Conservation (phyloP, 92 coral and sea anemone genomes). For the Diadumene lineata region DNA sequence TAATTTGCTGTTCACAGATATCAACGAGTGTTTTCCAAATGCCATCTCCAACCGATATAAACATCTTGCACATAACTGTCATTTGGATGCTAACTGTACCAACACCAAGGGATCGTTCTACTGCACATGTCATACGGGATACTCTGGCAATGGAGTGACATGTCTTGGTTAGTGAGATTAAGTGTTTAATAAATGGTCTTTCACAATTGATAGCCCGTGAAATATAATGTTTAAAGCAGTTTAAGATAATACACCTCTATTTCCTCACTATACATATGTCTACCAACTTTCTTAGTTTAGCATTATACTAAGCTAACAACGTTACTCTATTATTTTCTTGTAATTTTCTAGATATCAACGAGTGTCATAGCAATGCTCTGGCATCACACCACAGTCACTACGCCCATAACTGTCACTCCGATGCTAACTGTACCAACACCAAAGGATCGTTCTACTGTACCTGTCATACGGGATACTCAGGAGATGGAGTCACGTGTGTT, state of each 20-base stretch:
- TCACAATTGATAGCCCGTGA: no score
- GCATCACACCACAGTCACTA: constrained; percentile 40
- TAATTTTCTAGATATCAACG: constrained; percentile 17
- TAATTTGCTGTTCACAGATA: constrained; percentile 26
- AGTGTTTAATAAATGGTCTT: no score
- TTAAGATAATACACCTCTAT: no score
- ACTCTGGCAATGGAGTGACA: constrained; percentile 79
- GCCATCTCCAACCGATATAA: constrained; percentile 43
- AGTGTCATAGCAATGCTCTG: constrained; percentile 12
- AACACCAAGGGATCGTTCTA: constrained; percentile 85
- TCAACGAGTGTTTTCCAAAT: constrained; percentile 51
- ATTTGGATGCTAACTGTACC: constrained; percentile 73
- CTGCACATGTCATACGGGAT: constrained; percentile 84
- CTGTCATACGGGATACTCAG: constrained; percentile 81
- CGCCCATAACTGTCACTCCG: constrained; percentile 63
- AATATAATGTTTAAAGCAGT: no score
- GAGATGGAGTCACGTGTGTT: constrained; percentile 76
- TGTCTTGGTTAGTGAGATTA: constrained; percentile 3
- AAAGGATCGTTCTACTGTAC: constrained; percentile 69
- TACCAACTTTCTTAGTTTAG: no score
- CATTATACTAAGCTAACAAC: no score
- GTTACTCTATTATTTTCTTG: no score
- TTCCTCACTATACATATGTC: no score
- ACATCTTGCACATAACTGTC: constrained; percentile 75
- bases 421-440: constrained; percentile 63